Percentiles rank a stretch among this genome's conserved stretches.
Conservation (phyloP, 2,888 invertebrate species). For the Aspidiotus rigidus region DNA sequence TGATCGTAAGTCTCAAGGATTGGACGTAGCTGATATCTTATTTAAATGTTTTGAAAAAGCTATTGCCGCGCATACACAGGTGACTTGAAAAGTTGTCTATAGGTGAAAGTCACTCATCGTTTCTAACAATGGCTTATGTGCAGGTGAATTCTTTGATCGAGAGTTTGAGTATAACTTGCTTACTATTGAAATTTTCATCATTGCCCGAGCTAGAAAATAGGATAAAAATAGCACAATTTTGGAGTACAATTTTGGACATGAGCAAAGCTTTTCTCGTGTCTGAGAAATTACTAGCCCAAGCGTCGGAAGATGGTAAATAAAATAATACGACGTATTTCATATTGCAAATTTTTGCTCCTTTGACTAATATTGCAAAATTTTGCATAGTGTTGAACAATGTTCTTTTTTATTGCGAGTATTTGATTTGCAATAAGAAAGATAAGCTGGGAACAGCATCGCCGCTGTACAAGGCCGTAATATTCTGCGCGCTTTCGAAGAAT, state of each 20-base stretch:
- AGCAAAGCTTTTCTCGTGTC: constrained; percentile 72
- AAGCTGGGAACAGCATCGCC: constrained; percentile 18
- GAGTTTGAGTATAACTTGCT: constrained; percentile 58
- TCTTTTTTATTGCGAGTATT: constrained; percentile 28
- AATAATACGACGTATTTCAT: background rate
- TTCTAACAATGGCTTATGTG: constrained; percentile 15
- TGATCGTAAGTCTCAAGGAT: constrained; percentile 46
- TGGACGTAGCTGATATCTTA: constrained; percentile 54
- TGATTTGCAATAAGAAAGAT: constrained; percentile 22
- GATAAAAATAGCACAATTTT: constrained; percentile 51
- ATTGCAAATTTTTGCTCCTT: too few relatives aligned
- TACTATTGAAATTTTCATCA: constrained; percentile 55
- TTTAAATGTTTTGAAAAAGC: constrained; percentile 66
- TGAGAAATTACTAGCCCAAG: constrained; percentile 66
- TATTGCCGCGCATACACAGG: constrained; percentile 61
- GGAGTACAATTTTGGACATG: constrained; percentile 62
- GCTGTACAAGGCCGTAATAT: constrained; percentile 28
- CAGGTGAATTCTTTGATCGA: constrained; percentile 60
- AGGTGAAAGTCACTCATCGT: background rate
- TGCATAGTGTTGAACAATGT: constrained; percentile 19
- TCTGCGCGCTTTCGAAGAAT: constrained; percentile 12
- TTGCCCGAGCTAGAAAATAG: constrained; percentile 44
- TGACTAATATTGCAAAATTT: too few relatives aligned
- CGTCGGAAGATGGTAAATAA: constrained; percentile 55
- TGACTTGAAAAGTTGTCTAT: constrained; percentile 25